A percentile compares a stretch with the other conserved stretches of the same genome.
Conservation (phyloP, 2,888 invertebrate genomes). For the Podotricha telesiphe region DNA sequence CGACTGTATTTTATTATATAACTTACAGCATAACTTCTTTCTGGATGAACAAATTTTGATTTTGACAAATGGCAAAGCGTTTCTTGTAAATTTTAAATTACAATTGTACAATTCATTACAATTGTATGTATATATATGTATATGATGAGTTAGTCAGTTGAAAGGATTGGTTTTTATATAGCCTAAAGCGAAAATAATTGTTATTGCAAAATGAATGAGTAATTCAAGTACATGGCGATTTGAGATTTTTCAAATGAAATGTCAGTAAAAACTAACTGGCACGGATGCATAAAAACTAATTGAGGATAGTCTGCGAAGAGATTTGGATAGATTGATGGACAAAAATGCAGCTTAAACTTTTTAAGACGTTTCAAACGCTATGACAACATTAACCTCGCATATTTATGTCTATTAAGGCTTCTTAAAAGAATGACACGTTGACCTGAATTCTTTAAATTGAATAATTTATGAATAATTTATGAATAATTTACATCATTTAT, state of each 20-base stretch:
- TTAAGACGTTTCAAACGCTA: conserved; percentile 35
- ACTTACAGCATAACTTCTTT: too few species aligned
- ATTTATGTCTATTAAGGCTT: conserved; percentile 22
- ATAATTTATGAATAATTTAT: too few species aligned
- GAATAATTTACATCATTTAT: conserved; percentile 7
- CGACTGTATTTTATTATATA: too few species aligned
- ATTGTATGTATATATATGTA: too few species aligned
- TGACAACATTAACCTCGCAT: conserved; percentile 25
- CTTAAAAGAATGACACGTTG: conserved; percentile 14
- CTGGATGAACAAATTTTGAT: too few species aligned
- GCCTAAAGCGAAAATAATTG: neutral
- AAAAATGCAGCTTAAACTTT: conserved; percentile 44
- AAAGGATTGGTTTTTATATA: neutral
- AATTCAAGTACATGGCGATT: neutral
- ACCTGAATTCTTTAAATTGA: conserved; percentile 11
- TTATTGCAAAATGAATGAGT: conserved; percentile 12
- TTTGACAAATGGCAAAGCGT: too few species aligned
- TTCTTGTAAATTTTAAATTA: too few species aligned
- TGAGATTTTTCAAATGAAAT: conserved; percentile 22
- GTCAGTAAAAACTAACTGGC: conserved; percentile 34
- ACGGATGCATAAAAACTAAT: conserved; percentile 36
- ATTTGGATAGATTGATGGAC: conserved; percentile 43
- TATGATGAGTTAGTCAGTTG: neutral
- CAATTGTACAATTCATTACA: too few species aligned
- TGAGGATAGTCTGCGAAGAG: conserved; percentile 33